A percentile compares a stretch with the other conserved stretches of the same genome.
phyloP scores from a whole-genome alignment of 2,888 invertebrate species.

The Spilarctia lutea region DNA sequence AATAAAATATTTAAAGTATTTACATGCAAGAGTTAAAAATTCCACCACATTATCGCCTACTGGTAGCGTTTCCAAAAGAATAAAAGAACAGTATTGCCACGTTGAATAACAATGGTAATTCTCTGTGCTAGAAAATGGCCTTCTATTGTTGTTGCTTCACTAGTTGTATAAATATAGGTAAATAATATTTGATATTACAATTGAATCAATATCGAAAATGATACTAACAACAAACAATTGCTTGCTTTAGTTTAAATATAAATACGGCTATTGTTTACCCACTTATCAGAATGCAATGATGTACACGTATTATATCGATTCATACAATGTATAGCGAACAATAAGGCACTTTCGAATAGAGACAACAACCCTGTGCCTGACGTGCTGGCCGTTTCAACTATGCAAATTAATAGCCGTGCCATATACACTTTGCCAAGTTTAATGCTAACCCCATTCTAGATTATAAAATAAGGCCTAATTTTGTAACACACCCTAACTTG shows the following conservation, averaged over 20 bases:
- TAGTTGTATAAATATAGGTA: too few species aligned
- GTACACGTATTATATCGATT: conserved; percentile 27
- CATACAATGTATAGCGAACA: conserved; percentile 32
- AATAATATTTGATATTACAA: too few species aligned
- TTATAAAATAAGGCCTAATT: conserved; percentile 39
- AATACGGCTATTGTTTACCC: conserved; percentile 4
- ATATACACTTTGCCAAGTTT: conserved; percentile 53
- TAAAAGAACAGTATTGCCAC: too few species aligned
- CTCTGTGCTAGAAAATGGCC: too few species aligned
- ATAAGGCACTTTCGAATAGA: conserved; percentile 39
- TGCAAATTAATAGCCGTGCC: conserved; percentile 73
- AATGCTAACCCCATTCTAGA: conserved; percentile 55
- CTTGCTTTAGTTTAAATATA: conserved; percentile 1
- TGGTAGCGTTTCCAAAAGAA: too few species aligned
- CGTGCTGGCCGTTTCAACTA: conserved; percentile 63
- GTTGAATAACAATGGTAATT: too few species aligned
- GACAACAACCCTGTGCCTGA: conserved; percentile 50
- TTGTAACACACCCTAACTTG: conserved; percentile 30
- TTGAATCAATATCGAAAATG: not conserved
- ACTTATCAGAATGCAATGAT: conserved; percentile 40
- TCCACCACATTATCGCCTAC: too few species aligned
- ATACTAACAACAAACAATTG: not conserved
- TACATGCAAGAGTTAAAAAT: too few species aligned
- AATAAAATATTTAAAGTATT: too few species aligned
- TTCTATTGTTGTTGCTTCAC: too few species aligned